Conservation (phyloP, 2,113 vertebrate genomes). For the Coptodon bakossiorum region DNA sequence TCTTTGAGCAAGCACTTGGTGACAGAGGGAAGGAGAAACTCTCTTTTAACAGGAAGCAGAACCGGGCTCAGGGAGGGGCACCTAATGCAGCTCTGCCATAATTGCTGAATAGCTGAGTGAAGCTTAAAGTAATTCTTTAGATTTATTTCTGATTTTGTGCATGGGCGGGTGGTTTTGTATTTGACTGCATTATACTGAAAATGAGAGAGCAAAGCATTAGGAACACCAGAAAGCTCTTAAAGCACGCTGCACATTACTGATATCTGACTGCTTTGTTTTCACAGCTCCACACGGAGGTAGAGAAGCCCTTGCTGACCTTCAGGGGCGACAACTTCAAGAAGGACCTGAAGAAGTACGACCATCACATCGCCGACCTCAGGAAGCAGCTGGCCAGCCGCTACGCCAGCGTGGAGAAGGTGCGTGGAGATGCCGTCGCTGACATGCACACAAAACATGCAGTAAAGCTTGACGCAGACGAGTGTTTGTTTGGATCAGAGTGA, state of each 20-base stretch:
- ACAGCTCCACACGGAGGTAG: conserved; percentile 92
- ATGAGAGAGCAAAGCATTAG: neutral
- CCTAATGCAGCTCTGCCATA: neutral
- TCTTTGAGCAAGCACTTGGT: accelerated
- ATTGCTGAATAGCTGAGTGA: neutral
- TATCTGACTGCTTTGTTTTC: neutral
- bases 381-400: conserved; percentile 93
- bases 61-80: neutral
- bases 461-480: neutral
- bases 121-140: accelerated
- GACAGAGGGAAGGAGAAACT: neutral
- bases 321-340: conserved; percentile 94
- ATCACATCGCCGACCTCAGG: conserved; percentile 89
- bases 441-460: accelerated
- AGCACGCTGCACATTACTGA: neutral
- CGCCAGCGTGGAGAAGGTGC: conserved; percentile 88
- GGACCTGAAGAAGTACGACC: conserved; percentile 98
- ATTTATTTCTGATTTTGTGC: neutral
- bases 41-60: neutral
- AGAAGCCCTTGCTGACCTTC: conserved; percentile 91
- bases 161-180: neutral
- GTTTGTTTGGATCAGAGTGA: neutral
- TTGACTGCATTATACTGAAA: neutral
- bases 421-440: neutral
- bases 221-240: neutral